Evolutionary conservation across 2,113 vertebrate genomes (phyloP), one percentile per base, ranked within the genome.

Genomic region (Platycercus adscitus): DNA sequence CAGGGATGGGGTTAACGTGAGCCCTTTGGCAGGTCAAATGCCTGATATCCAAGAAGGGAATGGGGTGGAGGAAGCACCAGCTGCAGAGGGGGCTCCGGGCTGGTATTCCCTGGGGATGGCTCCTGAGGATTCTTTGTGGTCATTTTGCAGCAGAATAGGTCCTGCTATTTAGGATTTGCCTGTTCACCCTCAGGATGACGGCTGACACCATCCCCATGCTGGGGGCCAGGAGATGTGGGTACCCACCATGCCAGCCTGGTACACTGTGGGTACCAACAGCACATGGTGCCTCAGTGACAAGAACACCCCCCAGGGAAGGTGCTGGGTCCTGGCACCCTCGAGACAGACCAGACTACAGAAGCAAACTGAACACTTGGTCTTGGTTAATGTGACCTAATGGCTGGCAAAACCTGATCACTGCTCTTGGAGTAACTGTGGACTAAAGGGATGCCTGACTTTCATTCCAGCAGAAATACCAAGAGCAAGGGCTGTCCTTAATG

Each of bases 371-470:
- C 5, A 17, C 24, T 64, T 43, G 6, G 4, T 6, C 44, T 47
- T 31, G 49, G 52, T 76, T 44, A 50, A 80, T 0, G 5, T 5
- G 64, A 39, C 11, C 23, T 26, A 47, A 39, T 0, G 2, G 35
- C n/a, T 43, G 68, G 24, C 0, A 5, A 91, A 84, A 60, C 12
- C 35, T 19, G 8, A 33, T 25, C 1, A 0, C 20, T 31, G 4
- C 50, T 73, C 33, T 37, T 28, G 33, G 39, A 0, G 1, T 29
- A 53, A 35, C 68, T 78, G 61, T 0, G 0, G 55, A 41, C 23
- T 68, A 68, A 81, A 64, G 29, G 37, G 86, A 78, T 0, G 0
- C 44, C 39, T 0, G 0, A 56, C 35, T 68, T 65, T 44, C 49
- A 66, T 89, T 68, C 25, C 78, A 85, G 50, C 31, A 91, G 55